Evolutionary conservation across 2,797 vertebrate genomes (phyloP).

Genomic region (Cyclura pinguis): DNA sequence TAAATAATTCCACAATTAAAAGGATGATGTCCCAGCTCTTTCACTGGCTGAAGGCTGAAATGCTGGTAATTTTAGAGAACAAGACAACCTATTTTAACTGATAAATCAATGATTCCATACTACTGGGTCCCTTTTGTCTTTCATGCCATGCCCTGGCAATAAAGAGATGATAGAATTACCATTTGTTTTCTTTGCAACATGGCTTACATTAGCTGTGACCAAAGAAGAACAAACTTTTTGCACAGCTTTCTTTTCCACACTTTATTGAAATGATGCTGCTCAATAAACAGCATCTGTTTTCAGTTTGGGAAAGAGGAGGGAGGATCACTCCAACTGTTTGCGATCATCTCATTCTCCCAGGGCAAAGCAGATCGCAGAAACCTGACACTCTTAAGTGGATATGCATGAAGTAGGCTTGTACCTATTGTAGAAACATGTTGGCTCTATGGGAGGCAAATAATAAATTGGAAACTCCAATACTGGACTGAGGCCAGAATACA

Average conservation of each 20-base stretch:
- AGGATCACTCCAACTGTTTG: constrained; percentile 30
- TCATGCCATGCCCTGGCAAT: constrained; percentile 16
- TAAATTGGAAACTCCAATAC: constrained; percentile 23
- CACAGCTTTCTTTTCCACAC: constrained; percentile 49
- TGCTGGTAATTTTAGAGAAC: not conserved
- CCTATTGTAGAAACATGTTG: constrained; percentile 32
- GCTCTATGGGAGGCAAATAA: constrained; percentile 34
- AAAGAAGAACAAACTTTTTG: constrained; percentile 48
- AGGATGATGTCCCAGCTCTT: not conserved
- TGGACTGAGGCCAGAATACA: constrained; percentile 38
- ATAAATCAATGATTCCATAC: constrained; percentile 14
- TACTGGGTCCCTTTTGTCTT: constrained; percentile 22
- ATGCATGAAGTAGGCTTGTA: constrained; percentile 34
- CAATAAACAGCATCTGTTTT: constrained; percentile 56
- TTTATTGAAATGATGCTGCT: constrained; percentile 50
- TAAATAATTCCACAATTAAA: not conserved
- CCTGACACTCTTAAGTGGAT: constrained; percentile 31
- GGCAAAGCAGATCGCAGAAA: constrained; percentile 37
- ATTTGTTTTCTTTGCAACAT: constrained; percentile 39
- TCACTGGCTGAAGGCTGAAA: constrained; percentile 11
- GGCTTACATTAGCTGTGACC: constrained; percentile 44
- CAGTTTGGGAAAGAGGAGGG: constrained; percentile 39
- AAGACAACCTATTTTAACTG: not conserved
- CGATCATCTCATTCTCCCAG: constrained; percentile 47
- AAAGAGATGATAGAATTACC: constrained; percentile 43